Percentiles rank a stretch among this genome's conserved stretches.
These are phyloP conservation scores for Heliothis virescens DNA, from an alignment of 1,140 invertebrate genomes.

Conservation along the genomic window DNA sequence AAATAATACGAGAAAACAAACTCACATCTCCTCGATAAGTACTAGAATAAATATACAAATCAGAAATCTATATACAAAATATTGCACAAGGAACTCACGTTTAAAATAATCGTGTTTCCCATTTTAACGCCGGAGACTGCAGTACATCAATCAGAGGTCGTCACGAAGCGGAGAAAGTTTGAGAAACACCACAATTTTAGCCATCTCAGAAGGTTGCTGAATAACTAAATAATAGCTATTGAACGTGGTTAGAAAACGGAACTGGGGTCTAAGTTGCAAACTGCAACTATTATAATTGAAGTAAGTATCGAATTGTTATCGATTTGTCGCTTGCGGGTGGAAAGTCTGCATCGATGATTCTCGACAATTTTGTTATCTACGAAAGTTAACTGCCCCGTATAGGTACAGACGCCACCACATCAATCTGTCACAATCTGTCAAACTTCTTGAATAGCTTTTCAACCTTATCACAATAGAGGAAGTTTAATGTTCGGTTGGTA, in stretches of 20 bases:
- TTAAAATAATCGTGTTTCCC: slow-evolving; percentile 19
- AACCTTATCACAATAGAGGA: too few relatives aligned
- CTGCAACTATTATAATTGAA: slow-evolving; percentile 10
- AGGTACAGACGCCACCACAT: too few relatives aligned
- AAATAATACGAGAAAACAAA: neutral
- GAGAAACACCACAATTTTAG: slow-evolving; percentile 49
- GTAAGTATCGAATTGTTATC: slow-evolving; percentile 30
- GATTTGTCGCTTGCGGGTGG: slow-evolving; percentile 8
- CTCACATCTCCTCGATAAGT: neutral
- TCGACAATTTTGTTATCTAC: neutral
- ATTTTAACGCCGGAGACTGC: slow-evolving; percentile 7
- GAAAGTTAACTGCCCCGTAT: too few relatives aligned
- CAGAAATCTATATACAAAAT: neutral
- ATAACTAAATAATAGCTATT: slow-evolving; percentile 49
- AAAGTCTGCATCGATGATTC: neutral
- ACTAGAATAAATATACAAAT: neutral
- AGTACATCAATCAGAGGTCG: slow-evolving; percentile 25
- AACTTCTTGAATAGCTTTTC: too few relatives aligned
- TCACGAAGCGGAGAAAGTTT: slow-evolving; percentile 48
- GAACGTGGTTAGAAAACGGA: slow-evolving; percentile 47
- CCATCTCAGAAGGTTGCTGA: slow-evolving; percentile 19
- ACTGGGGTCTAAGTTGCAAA: neutral
- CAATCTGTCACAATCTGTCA: too few relatives aligned
- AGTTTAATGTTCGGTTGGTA: too few relatives aligned
- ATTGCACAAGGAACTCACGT: slow-evolving; percentile 4